These are phyloP conservation scores for Caenorhabditis sp. DNA, from an alignment of 2,888 invertebrate species.

Conservation along the genomic window DNA sequence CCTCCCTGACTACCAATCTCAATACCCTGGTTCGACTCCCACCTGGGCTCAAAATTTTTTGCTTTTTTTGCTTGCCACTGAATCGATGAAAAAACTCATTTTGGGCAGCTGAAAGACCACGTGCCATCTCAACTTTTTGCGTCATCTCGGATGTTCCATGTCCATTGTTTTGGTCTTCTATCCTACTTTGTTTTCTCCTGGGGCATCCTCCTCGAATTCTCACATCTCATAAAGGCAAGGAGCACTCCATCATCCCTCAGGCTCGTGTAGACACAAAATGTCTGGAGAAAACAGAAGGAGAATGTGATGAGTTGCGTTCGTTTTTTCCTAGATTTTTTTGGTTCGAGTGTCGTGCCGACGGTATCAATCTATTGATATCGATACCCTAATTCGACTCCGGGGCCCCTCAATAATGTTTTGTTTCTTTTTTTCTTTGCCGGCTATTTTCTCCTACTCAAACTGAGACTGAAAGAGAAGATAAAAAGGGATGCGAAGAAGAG, in stretches of 20 bases:
- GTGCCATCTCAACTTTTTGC: not conserved
- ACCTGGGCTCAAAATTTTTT: not conserved
- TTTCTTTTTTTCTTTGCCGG: no score
- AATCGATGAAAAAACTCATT: no score
- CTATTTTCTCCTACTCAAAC: not conserved
- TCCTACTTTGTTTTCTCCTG: constrained; percentile 14
- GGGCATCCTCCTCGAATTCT: constrained; percentile 11
- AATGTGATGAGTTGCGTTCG: constrained; percentile 11
- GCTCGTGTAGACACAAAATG: constrained; percentile 9
- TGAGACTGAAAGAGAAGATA: constrained; percentile 10
- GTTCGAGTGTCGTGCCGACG: not conserved
- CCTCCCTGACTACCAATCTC: not conserved
- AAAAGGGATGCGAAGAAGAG: constrained; percentile 26
- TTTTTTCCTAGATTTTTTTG: not conserved
- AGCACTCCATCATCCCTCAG: constrained; percentile 42
- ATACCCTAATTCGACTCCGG: no score
- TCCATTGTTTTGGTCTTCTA: constrained; percentile 49
- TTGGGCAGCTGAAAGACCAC: not conserved
- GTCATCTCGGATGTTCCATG: not conserved
- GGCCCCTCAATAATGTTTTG: no score
- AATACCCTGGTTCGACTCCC: not conserved
- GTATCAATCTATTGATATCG: no score
- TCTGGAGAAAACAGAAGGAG: constrained; percentile 15
- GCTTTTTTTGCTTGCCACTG: not conserved
- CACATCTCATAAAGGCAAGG: not conserved